A percentile compares a stretch with the other conserved stretches of the same genome.
Evolutionary conservation across 2,888 invertebrate genomes (phyloP).

Genomic region (Troglohyphantes excavatus): DNA sequence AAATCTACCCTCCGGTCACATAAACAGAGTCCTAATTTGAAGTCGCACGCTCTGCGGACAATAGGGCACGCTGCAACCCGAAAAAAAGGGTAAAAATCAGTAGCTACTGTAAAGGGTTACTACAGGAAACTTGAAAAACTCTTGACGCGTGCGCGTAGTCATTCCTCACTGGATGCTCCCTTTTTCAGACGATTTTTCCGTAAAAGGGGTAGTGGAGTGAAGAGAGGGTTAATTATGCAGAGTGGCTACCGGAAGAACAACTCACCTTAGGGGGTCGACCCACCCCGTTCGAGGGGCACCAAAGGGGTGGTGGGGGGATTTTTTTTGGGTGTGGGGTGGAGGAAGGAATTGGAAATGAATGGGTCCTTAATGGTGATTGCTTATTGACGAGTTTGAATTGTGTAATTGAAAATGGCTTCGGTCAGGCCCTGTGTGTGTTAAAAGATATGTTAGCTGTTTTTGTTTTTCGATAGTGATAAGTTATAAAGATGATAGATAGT

Average conservation of each 20-base stretch:
- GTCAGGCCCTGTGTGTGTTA: too few species aligned
- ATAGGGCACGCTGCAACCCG: neutral
- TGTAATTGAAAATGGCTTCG: neutral
- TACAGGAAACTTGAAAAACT: constrained; percentile 73
- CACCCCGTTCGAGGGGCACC: constrained; percentile 3
- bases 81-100: too few species aligned
- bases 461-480: too few species aligned
- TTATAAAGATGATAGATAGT: too few species aligned
- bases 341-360: too few species aligned
- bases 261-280: constrained; percentile 59
- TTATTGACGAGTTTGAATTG: neutral
- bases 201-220: constrained; percentile 59
- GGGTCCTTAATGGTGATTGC: neutral
- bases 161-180: constrained; percentile 61
- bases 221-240: constrained; percentile 77
- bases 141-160: constrained; percentile 54
- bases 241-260: constrained; percentile 63
- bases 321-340: neutral
- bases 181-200: constrained; percentile 23
- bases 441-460: too few species aligned
- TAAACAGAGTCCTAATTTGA: constrained; percentile 21
- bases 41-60: neutral
- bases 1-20: constrained; percentile 2
- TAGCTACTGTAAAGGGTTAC: neutral
- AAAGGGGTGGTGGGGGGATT: constrained; percentile 59